Evolutionary conservation across 2,113 vertebrate genomes (phyloP).

Genomic region (Choloepus hoffmanni): DNA sequence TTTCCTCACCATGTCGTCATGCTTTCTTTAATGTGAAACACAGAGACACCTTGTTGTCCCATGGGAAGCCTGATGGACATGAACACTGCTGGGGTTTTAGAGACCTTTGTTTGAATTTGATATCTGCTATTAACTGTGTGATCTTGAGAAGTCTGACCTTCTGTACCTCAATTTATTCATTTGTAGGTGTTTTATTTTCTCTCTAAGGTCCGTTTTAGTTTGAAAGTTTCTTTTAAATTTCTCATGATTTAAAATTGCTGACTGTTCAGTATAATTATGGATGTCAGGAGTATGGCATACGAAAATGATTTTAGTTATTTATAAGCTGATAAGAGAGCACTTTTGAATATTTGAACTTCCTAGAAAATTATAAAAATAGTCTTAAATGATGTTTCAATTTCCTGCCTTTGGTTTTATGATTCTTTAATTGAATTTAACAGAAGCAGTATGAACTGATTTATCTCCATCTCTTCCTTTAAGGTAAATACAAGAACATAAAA

Average conservation of each 20-base stretch:
- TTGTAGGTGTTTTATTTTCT: not conserved
- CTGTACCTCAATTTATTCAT: not conserved
- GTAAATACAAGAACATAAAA: not conserved
- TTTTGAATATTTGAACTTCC: not conserved
- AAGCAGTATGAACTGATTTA: not conserved
- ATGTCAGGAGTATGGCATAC: not conserved
- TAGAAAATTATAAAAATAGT: not conserved
- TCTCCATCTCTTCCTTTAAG: constrained; percentile 20
- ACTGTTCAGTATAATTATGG: not conserved
- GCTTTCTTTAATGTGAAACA: not conserved
- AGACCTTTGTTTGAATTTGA: not conserved
- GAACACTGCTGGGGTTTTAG: not conserved
- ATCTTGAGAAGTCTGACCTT: not conserved
- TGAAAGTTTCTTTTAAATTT: constrained; percentile 48
- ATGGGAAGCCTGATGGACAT: not conserved
- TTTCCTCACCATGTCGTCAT: not conserved
- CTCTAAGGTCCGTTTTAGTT: not conserved
- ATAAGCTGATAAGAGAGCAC: not conserved
- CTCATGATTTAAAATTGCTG: constrained; percentile 31
- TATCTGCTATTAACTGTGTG: not conserved
- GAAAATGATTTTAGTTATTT: constrained; percentile 48
- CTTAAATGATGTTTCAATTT: not conserved
- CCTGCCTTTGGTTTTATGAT: not conserved
- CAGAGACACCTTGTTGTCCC: not conserved
- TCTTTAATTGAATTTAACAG: not conserved